Evolutionary conservation across 2,113 vertebrate species (phyloP).

Genomic region (Spermophilus dauricus): DNA sequence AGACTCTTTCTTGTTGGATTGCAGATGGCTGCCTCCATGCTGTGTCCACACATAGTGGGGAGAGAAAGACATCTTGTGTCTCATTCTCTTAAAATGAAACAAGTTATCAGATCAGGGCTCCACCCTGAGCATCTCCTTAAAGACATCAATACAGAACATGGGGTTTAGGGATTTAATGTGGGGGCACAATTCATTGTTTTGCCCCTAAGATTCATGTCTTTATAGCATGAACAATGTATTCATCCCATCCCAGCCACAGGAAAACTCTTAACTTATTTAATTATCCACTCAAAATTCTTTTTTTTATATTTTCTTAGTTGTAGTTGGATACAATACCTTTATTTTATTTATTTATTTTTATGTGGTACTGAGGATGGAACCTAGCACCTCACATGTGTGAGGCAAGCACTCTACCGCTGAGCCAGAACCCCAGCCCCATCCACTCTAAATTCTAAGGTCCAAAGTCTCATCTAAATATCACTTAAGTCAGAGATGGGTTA

Average conservation of each 20-base stretch:
- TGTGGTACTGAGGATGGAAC: too few species aligned
- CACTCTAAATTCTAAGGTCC: constrained; percentile 1
- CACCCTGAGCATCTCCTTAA: constrained; percentile 34
- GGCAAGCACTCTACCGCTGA: too few species aligned
- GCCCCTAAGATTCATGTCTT: neutral
- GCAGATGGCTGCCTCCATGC: neutral
- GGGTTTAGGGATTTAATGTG: neutral
- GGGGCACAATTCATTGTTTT: neutral
- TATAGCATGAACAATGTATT: neutral
- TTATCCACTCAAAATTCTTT: neutral
- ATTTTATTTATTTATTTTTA: too few species aligned
- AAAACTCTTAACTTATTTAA: constrained; percentile 34
- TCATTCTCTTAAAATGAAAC: neutral
- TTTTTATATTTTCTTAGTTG: too few species aligned
- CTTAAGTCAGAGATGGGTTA: neutral
- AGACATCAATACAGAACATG: neutral
- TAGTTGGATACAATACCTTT: too few species aligned
- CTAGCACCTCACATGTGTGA: too few species aligned
- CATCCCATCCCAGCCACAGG: neutral
- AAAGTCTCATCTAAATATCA: constrained; percentile 4
- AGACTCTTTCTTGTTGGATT: neutral
- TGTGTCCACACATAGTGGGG: neutral
- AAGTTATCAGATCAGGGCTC: neutral
- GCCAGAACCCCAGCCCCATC: too few species aligned
- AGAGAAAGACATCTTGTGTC: neutral